Base-by-base conservation (phyloP, 2,888 invertebrate species). In the Platypus cylindrus region DNA sequence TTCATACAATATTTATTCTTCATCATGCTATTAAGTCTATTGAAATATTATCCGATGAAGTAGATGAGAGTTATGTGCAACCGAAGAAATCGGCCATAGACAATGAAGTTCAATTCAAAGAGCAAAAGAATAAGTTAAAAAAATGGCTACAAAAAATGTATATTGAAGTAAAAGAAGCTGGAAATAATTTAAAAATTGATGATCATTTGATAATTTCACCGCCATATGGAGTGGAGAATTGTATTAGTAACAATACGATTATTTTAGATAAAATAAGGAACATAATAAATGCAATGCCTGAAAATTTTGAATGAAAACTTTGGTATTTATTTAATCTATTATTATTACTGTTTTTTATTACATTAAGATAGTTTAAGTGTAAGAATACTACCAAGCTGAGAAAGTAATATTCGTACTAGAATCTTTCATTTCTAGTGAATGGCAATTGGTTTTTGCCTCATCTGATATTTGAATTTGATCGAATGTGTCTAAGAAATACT, bases 401-500 rank as follows among this genome's bases (percentile, higher is more conserved):
- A 58, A 58, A 44, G 54, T 60, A 41, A 61, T 47, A 48, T 60
- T 61, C 29, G 59, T 61, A 48, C 54, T 55, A 9, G 53, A 53
- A 45, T 59, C 57, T 40, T 49, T 54, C 4, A 43, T 45, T 34
- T 40, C 29, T 33, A 28, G 37, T n/a, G n/a, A n/a, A n/a, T n/a
- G n/a, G n/a, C n/a, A n/a, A 24, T 38, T 9, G 2, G 14, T 37
- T 41, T 31, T 32, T 28, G 27, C 47, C 29, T 47, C 46, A 17
- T 47, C 42, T 30, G 52, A 51, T 28, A 51, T 42, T 39, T 55
- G 49, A 11, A 56, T 48, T 42, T 58, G 56, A 36, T 60, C 59
- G 32, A 58, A 53, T 3, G 56, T 56, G 28, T 63, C 62, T 23
- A 63, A 47, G 45, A 62, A 63, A 38, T 59, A 55, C 47, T 71